Conservation (phyloP, 2,113 vertebrate species). For the Mustela lutreola region DNA sequence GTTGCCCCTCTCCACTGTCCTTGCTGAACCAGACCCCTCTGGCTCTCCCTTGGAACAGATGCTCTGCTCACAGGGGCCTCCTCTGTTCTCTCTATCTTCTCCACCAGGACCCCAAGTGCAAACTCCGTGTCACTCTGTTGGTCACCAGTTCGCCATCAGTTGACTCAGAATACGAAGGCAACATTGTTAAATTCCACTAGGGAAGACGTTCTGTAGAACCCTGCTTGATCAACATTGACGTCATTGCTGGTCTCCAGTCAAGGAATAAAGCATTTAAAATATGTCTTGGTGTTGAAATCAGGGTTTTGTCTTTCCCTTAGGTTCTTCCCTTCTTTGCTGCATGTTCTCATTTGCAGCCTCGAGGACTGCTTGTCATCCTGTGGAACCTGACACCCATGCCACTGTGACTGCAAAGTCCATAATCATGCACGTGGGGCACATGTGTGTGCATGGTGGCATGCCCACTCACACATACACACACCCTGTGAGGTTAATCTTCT, state of each 20-base stretch:
- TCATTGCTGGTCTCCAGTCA: rapidly evolving
- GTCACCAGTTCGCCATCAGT: rapidly evolving
- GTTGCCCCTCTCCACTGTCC: rapidly evolving
- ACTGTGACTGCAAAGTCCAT: background rate
- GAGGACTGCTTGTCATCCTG: background rate
- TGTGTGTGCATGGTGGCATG: background rate
- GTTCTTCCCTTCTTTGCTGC: background rate
- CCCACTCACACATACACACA: rapidly evolving
- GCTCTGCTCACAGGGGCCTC: background rate
- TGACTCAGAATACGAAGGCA: background rate
- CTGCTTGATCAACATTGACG: background rate
- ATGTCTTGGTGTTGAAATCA: rapidly evolving
- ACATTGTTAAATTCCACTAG: background rate
- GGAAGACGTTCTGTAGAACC: rapidly evolving
- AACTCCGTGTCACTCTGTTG: rapidly evolving
- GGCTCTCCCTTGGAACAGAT: rapidly evolving
- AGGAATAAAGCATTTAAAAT: rapidly evolving
- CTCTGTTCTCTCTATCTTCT: background rate
- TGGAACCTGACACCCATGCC: rapidly evolving
- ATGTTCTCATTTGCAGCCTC: background rate
- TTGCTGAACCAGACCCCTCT: rapidly evolving
- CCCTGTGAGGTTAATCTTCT: background rate
- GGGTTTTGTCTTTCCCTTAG: background rate
- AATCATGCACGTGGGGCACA: rapidly evolving
- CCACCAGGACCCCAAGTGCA: rapidly evolving